Percentiles rank a stretch among this genome's conserved stretches.
Evolutionary conservation across 2,797 vertebrate species (phyloP).

Genomic region (Eulemur coronatus): DNA sequence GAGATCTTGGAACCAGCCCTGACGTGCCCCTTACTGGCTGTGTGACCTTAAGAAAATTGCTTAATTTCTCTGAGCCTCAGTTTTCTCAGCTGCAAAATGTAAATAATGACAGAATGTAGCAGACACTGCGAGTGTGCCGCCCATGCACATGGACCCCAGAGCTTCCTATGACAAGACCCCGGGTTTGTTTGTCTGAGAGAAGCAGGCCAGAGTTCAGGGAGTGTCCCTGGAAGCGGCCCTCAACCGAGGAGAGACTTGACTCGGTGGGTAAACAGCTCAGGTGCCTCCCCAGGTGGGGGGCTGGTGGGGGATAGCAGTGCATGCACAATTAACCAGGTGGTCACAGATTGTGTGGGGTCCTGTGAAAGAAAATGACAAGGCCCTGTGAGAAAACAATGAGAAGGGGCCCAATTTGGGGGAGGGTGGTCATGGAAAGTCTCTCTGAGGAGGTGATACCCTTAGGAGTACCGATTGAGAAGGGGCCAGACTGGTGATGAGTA

Average conservation of each 20-base stretch:
- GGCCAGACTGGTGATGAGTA: no score
- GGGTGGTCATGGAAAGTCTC: neutral
- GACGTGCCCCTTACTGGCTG: neutral
- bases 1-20: neutral
- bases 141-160: neutral
- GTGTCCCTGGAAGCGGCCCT: neutral
- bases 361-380: neutral
- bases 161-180: neutral
- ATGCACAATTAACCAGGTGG: neutral
- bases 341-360: neutral
- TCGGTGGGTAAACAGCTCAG: neutral
- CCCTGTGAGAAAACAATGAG: neutral
- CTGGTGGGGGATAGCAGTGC: neutral
- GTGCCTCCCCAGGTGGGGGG: neutral
- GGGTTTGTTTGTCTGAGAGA: neutral
- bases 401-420: neutral
- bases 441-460: neutral
- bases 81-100: neutral
- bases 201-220: neutral
- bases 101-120: neutral
- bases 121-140: accelerated
- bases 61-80: neutral
- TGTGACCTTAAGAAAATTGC: neutral
- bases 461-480: neutral
- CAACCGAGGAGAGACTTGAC: neutral